Percentiles rank a stretch among this genome's conserved stretches.
phyloP scores from a whole-genome alignment of 2,888 invertebrate species.

The Fabriciana adippe region DNA sequence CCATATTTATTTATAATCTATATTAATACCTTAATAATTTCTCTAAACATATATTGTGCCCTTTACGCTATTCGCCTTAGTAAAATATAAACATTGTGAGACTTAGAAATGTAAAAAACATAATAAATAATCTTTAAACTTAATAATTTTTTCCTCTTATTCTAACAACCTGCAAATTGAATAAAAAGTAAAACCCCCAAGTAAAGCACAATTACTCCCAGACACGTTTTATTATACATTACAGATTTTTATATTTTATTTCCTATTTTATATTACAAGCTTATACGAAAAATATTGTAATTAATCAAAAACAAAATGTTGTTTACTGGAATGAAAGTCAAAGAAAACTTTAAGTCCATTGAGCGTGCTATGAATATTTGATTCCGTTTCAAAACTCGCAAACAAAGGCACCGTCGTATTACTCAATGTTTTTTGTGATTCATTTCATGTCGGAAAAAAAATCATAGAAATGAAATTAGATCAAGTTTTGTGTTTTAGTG shows the following conservation, averaged over 20 bases:
- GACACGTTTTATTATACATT: constrained; percentile 4
- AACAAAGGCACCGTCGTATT: constrained; percentile 15
- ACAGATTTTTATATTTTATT: not conserved
- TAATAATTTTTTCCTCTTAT: not conserved
- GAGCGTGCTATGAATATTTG: constrained; percentile 28
- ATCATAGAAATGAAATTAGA: too few relatives aligned
- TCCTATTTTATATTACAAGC: not conserved
- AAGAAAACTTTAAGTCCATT: constrained; percentile 23
- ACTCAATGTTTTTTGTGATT: not conserved
- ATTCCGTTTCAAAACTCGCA: constrained; percentile 15
- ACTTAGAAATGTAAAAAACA: too few relatives aligned
- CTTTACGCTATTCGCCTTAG: too few relatives aligned
- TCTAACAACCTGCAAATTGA: not conserved
- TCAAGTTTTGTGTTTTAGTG: too few relatives aligned
- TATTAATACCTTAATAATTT: too few relatives aligned
- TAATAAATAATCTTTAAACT: too few relatives aligned
- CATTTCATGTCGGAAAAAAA: not conserved
- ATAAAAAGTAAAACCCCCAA: not conserved
- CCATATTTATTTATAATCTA: too few relatives aligned
- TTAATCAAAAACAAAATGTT: not conserved
- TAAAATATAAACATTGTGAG: too few relatives aligned
- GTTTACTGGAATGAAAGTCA: constrained; percentile 2
- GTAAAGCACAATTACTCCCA: not conserved
- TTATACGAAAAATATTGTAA: not conserved
- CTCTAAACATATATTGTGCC: too few relatives aligned